Percentiles rank a stretch among this genome's conserved stretches.
These are phyloP conservation scores for Gasteruption jaculator DNA, from an alignment of 2,888 invertebrate genomes.

Conservation along the genomic window DNA sequence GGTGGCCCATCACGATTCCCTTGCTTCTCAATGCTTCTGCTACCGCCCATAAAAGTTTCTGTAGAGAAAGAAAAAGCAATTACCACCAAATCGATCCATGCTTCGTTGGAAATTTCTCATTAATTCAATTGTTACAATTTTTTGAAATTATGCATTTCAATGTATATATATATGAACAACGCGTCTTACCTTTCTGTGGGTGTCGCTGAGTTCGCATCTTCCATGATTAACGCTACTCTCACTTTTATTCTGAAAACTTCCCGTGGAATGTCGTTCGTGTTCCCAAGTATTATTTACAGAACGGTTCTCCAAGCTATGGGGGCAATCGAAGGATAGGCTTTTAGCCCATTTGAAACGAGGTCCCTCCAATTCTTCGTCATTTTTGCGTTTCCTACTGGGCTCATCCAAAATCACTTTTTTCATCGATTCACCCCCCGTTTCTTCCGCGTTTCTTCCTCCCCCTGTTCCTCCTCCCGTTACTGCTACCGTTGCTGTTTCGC, in stretches of 20 bases:
- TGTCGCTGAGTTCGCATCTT: slow-evolving; percentile 57
- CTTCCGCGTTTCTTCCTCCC: slow-evolving; percentile 18
- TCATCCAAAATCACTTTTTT: slow-evolving; percentile 25
- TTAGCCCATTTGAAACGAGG: slow-evolving; percentile 41
- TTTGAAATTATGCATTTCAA: slow-evolving; percentile 4
- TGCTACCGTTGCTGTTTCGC: slow-evolving; percentile 12
- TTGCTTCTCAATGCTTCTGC: slow-evolving; percentile 70
- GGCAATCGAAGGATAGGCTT: slow-evolving; percentile 59
- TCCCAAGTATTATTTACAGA: slow-evolving; percentile 30
- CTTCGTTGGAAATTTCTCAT: slow-evolving; percentile 3
- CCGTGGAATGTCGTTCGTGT: slow-evolving; percentile 35
- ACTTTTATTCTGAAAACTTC: slow-evolving; percentile 29
- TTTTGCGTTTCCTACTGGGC: slow-evolving; percentile 42
- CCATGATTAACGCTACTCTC: slow-evolving; percentile 27
- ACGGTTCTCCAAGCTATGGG: slow-evolving; percentile 32
- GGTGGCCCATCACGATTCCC: slow-evolving; percentile 66
- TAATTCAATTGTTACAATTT: too few relatives aligned
- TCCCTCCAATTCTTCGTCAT: slow-evolving; percentile 42
- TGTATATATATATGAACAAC: slow-evolving; percentile 9
- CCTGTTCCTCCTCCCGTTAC: slow-evolving; percentile 32
- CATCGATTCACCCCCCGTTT: slow-evolving; percentile 15
- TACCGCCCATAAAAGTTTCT: slow-evolving; percentile 81
- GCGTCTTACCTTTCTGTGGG: slow-evolving; percentile 61
- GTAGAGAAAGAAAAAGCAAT: slow-evolving; percentile 29
- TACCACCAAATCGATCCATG: not conserved